These are phyloP conservation scores for Cynaeus angustus DNA, from an alignment of 2,888 invertebrate species.

Conservation along the genomic window DNA sequence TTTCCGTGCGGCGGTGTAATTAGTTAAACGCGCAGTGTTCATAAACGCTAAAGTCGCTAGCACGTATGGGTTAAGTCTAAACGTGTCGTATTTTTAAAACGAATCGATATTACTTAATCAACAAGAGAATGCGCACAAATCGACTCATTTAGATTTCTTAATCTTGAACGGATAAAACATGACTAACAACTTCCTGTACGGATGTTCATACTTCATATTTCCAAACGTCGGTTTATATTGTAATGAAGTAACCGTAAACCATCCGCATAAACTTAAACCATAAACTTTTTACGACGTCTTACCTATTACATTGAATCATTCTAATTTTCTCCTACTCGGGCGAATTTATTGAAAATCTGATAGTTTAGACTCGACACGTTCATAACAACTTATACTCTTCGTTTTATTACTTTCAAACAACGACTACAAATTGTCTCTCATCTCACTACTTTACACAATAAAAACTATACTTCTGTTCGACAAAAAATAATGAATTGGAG, in stretches of 20 bases:
- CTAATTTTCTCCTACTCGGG: conserved; percentile 33
- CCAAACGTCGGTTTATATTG: conserved; percentile 40
- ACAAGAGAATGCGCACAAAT: conserved; percentile 43
- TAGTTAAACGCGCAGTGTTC: conserved; percentile 55
- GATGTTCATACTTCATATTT: conserved; percentile 46
- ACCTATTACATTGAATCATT: conserved; percentile 40
- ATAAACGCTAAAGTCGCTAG: conserved; percentile 53
- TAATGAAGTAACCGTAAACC: conserved; percentile 42
- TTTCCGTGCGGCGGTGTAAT: conserved; percentile 55
- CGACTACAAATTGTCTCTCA: neutral
- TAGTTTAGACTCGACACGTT: conserved; percentile 16
- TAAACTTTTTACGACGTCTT: conserved; percentile 39
- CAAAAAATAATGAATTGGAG: conserved; percentile 10
- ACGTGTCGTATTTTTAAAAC: conserved; percentile 53
- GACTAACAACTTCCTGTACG: conserved; percentile 45
- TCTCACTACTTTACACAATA: neutral
- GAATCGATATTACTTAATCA: conserved; percentile 54
- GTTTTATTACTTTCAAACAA: conserved; percentile 4
- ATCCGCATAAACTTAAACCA: conserved; percentile 35
- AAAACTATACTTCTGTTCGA: neutral
- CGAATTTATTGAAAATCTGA: conserved; percentile 34
- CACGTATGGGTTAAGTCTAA: conserved; percentile 52
- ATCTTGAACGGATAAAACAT: conserved; percentile 39
- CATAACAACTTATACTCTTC: neutral
- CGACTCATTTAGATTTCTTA: conserved; percentile 34